These are phyloP conservation scores for Bucco capensis DNA, from an alignment of 2,113 vertebrate genomes.

Conservation along the genomic window DNA sequence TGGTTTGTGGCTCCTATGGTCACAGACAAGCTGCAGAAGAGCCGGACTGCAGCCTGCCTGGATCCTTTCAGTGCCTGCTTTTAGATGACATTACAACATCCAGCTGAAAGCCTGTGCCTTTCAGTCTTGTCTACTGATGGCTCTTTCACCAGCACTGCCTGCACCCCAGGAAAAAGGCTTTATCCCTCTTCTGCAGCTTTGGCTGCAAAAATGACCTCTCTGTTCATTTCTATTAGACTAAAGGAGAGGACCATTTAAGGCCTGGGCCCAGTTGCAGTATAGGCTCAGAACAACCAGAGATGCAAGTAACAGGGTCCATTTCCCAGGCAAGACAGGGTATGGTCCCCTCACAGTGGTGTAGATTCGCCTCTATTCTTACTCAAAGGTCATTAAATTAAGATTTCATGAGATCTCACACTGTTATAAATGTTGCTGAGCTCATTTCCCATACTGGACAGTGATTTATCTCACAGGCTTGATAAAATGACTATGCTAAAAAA, in stretches of 20 bases:
- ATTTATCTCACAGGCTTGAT: slow-evolving; percentile 34
- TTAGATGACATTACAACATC: background rate
- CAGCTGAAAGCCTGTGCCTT: background rate
- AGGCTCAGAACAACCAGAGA: background rate
- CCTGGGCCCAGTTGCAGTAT: background rate
- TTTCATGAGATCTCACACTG: slow-evolving; percentile 44
- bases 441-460: background rate
- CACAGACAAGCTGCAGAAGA: background rate
- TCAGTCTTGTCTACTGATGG: background rate
- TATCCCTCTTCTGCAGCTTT: background rate
- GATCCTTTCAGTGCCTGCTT: background rate
- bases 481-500: slow-evolving; percentile 47
- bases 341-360: background rate
- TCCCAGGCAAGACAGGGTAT: background rate
- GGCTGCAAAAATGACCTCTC: background rate
- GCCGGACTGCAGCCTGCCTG: background rate
- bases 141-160: background rate
- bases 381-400: slow-evolving; percentile 39
- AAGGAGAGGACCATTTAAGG: background rate
- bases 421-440: slow-evolving; percentile 47
- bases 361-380: slow-evolving; percentile 36
- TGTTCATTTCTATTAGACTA: background rate
- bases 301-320: background rate
- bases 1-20: background rate
- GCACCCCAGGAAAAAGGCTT: background rate